Conservation (phyloP, 2,888 invertebrate species). For the Fabriciana adippe region DNA sequence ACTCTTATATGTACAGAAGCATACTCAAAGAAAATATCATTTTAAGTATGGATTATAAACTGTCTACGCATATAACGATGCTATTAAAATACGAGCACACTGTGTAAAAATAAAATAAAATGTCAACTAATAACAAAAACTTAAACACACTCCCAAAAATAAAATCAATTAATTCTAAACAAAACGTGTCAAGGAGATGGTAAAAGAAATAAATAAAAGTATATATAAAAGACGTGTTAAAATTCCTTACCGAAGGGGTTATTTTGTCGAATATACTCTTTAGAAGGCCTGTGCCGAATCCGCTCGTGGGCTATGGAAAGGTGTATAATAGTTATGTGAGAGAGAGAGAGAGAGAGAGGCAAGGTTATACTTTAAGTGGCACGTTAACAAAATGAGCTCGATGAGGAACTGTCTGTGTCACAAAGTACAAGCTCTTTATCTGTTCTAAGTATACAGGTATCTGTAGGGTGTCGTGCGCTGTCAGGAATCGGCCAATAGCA, state of each 20-base stretch:
- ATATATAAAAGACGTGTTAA: constrained; percentile 78
- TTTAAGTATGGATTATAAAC: constrained; percentile 66
- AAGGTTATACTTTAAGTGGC: constrained; percentile 71
- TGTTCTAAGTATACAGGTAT: constrained; percentile 69
- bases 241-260: constrained; percentile 84
- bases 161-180: constrained; percentile 66
- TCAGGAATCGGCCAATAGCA: constrained; percentile 80
- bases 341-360: constrained; percentile 63
- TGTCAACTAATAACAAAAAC: constrained; percentile 63
- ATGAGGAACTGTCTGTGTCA: constrained; percentile 77
- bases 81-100: constrained; percentile 77
- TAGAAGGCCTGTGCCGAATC: constrained; percentile 83
- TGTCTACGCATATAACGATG: constrained; percentile 64
- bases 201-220: constrained; percentile 62
- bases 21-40: constrained; percentile 74
- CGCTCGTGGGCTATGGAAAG: constrained; percentile 82
- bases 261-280: constrained; percentile 84
- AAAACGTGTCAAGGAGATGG: constrained; percentile 60
- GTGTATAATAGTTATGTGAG: constrained; percentile 82
- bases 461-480: constrained; percentile 80
- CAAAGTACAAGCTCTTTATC: constrained; percentile 82
- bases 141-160: constrained; percentile 67
- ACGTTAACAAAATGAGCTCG: constrained; percentile 69
- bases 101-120: constrained; percentile 64
- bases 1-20: constrained; percentile 74